Percentiles rank a stretch among this genome's conserved stretches.
Evolutionary conservation across 2,113 vertebrate genomes (phyloP).

Genomic region (Cyanistes caeruleus): DNA sequence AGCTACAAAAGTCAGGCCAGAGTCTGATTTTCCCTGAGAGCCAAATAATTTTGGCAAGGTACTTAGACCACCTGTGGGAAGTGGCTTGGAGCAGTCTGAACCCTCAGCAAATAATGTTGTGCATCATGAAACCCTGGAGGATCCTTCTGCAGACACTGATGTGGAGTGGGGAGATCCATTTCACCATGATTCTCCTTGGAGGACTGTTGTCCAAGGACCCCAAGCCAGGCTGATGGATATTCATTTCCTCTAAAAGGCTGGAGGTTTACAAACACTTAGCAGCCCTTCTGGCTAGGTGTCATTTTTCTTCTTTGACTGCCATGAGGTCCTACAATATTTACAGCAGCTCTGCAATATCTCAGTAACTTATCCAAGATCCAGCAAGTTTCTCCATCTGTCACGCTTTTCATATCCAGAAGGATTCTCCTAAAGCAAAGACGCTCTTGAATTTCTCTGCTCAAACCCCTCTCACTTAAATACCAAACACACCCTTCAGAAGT

Average conservation of each 20-base stretch:
- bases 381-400: constrained; percentile 15
- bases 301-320: not conserved
- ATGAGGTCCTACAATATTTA: constrained; percentile 13
- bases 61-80: not conserved
- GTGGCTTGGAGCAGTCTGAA: not conserved
- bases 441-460: not conserved
- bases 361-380: not conserved
- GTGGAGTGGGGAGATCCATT: not conserved
- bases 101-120: not conserved
- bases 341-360: not conserved
- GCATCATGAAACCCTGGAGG: not conserved
- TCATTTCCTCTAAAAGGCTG: not conserved
- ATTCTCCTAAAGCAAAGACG: not conserved
- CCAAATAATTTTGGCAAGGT: not conserved
- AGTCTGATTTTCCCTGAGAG: not conserved
- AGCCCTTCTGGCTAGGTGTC: not conserved
- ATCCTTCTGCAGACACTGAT: not conserved
- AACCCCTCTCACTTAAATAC: not conserved
- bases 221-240: not conserved
- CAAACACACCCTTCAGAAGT: not conserved
- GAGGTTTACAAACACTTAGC: not conserved
- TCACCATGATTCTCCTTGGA: not conserved
- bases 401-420: not conserved
- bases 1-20: not conserved
- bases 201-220: not conserved